Evolutionary conservation across 2,888 invertebrate species (phyloP).

Genomic region (Isoperla grammatica): DNA sequence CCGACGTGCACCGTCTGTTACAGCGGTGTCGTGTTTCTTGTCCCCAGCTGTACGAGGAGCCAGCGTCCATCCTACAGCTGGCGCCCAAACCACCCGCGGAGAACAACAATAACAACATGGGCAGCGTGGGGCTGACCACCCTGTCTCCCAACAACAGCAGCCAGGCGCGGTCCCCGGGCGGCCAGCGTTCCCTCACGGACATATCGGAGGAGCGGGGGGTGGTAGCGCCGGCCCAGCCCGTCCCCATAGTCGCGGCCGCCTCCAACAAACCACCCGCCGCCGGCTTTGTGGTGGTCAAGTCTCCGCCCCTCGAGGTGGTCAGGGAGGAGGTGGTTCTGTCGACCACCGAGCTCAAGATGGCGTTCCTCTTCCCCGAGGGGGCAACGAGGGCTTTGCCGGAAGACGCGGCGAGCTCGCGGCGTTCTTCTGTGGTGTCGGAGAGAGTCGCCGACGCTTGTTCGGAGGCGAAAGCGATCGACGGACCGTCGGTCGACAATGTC

Average conservation of each 20-base stretch:
- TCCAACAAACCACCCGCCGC: neutral
- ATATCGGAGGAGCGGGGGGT: conserved; percentile 11
- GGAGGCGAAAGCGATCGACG: too few relatives aligned
- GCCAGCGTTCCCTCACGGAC: neutral
- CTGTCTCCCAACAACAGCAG: neutral
- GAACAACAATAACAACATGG: neutral
- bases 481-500: too few relatives aligned
- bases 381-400: neutral
- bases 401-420: neutral
- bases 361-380: conserved; percentile 11
- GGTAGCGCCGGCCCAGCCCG: neutral
- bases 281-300: conserved; percentile 10
- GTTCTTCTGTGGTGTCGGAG: too few relatives aligned
- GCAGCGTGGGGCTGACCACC: neutral
- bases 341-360: neutral
- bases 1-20: too few relatives aligned
- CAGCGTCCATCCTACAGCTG: conserved; percentile 37
- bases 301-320: conserved; percentile 26
- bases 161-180: neutral
- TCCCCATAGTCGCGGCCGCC: neutral
- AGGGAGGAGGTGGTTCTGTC: conserved; percentile 21
- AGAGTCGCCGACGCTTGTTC: too few relatives aligned
- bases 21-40: neutral
- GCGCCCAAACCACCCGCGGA: neutral
- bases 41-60: conserved; percentile 42